Percentiles rank a stretch among this genome's conserved stretches.
phyloP scores from a whole-genome alignment of 1,140 invertebrate genomes.

The Trachelipus rathkii region DNA sequence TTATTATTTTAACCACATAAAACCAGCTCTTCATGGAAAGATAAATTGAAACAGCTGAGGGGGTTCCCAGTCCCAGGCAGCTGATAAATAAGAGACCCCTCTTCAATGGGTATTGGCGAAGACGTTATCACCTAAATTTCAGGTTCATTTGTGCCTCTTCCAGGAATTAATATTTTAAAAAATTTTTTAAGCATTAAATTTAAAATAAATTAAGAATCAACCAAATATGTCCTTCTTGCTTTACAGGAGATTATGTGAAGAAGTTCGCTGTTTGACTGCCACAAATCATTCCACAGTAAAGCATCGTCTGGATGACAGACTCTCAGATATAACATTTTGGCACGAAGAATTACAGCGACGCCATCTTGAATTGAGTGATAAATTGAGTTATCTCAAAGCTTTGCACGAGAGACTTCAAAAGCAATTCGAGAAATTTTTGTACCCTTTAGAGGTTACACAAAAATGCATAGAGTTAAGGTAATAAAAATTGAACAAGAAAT shows the following conservation, averaged over 20 bases:
- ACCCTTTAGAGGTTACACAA: slow-evolving; percentile 28
- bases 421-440: slow-evolving; percentile 23
- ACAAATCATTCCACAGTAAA: slow-evolving; percentile 25
- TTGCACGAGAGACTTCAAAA: slow-evolving; percentile 48
- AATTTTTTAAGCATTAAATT: no score
- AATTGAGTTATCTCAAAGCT: slow-evolving; percentile 60
- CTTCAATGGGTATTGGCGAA: no score
- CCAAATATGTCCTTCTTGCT: no score
- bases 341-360: slow-evolving; percentile 26
- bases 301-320: slow-evolving; percentile 29
- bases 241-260: slow-evolving; percentile 29
- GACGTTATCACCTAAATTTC: no score
- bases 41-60: no score
- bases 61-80: no score
- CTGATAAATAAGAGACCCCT: no score
- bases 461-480: slow-evolving; percentile 24
- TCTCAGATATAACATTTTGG: slow-evolving; percentile 33
- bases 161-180: no score
- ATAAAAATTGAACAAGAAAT: background rate
- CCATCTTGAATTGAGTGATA: slow-evolving; percentile 54
- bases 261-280: slow-evolving; percentile 24
- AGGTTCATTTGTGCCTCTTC: no score
- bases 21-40: no score
- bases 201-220: no score
- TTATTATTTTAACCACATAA: no score